phyloP scores from a whole-genome alignment of 2,888 invertebrate genomes.

The Ectemnius cavifrons region DNA sequence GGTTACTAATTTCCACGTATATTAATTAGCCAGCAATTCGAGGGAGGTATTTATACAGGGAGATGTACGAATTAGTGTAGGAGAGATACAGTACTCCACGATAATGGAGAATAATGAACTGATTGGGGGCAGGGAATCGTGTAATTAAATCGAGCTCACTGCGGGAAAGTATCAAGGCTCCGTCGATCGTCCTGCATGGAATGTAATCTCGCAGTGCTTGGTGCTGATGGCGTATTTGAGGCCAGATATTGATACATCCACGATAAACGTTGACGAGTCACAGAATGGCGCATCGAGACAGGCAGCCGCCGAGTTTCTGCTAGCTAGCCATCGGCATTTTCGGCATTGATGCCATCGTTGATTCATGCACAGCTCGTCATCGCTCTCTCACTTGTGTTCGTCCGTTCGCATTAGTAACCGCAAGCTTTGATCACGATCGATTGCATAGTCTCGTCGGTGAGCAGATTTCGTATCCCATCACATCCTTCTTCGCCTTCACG shows the following conservation, averaged over 20 bases:
- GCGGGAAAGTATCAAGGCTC: neutral
- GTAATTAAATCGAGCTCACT: constrained; percentile 20
- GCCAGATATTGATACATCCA: constrained; percentile 33
- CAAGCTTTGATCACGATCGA: constrained; percentile 4
- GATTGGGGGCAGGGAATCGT: constrained; percentile 16
- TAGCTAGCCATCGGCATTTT: constrained; percentile 16
- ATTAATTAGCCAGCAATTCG: too few species aligned
- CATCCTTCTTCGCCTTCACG: too few species aligned
- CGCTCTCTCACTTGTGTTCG: neutral
- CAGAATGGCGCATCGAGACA: constrained; percentile 9
- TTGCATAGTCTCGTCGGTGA: neutral
- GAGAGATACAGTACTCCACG: neutral
- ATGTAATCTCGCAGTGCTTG: too few species aligned
- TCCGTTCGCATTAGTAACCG: constrained; percentile 6
- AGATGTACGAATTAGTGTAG: too few species aligned
- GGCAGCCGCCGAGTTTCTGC: too few species aligned
- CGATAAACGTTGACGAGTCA: constrained; percentile 38
- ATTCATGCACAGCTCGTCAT: constrained; percentile 32
- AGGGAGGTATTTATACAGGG: too few species aligned
- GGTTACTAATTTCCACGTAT: too few species aligned
- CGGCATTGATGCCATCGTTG: constrained; percentile 53
- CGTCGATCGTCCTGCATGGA: too few species aligned
- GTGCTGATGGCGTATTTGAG: neutral
- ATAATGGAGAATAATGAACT: constrained; percentile 26
- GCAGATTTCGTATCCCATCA: too few species aligned